Conservation (phyloP, 2,113 vertebrate genomes). For the Acrocephalus kingi region DNA sequence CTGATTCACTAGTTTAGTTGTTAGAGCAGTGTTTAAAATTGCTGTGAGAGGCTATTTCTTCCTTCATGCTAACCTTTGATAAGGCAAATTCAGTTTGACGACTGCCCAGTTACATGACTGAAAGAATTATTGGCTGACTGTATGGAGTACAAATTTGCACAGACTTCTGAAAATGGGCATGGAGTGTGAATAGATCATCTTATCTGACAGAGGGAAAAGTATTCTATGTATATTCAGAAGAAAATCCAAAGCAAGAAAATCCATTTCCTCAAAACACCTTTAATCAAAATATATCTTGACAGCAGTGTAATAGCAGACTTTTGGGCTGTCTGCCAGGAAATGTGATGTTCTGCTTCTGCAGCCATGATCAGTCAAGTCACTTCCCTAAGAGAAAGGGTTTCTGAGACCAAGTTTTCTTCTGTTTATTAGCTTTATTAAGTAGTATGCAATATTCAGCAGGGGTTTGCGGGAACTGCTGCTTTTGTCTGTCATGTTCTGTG, state of each 20-base stretch:
- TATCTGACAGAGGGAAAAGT: neutral
- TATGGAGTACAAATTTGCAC: neutral
- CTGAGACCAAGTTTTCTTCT: neutral
- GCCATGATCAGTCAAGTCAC: neutral
- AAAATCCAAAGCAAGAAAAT: conserved; percentile 6
- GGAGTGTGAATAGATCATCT: neutral
- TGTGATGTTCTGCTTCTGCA: neutral
- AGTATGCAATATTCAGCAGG: neutral
- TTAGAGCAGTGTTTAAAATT: conserved; percentile 7
- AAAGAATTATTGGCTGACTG: neutral
- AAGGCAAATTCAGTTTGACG: conserved; percentile 7
- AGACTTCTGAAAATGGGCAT: conserved; percentile 2
- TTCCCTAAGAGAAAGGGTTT: neutral
- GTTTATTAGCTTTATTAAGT: neutral
- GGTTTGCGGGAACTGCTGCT: neutral
- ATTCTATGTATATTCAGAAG: neutral
- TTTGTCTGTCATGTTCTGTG: neutral
- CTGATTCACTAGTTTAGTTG: neutral
- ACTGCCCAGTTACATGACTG: neutral
- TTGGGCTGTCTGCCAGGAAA: neutral
- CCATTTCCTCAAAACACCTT: conserved; percentile 35
- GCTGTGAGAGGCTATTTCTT: neutral
- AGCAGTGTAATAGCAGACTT: neutral
- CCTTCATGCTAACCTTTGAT: neutral
- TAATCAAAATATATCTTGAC: conserved; percentile 15